phyloP scores from a whole-genome alignment of 2,888 invertebrate genomes.

The Tryphoninae sp. region DNA sequence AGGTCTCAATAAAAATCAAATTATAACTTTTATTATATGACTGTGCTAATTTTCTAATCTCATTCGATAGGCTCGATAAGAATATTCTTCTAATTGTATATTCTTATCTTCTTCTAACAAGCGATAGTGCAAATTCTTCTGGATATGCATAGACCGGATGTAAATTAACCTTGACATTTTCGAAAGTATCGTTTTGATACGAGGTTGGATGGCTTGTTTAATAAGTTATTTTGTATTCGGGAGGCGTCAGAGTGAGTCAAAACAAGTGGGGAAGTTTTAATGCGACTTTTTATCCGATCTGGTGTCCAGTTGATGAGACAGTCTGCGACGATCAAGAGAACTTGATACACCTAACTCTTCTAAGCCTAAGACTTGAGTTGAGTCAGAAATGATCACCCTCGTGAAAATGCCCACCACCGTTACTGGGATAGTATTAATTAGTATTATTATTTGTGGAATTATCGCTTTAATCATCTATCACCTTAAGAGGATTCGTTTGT shows the following conservation, averaged over 20 bases:
- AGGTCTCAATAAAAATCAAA: conserved; percentile 2
- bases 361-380: neutral
- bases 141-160: neutral
- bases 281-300: neutral
- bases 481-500: conserved; percentile 57
- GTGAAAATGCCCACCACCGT: conserved; percentile 36
- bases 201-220: neutral
- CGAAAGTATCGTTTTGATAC: neutral
- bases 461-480: conserved; percentile 60
- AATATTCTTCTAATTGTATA: too few relatives aligned
- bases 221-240: neutral
- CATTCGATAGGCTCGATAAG: neutral
- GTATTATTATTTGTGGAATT: conserved; percentile 49
- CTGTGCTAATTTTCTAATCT: neutral
- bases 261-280: neutral
- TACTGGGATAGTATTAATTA: conserved; percentile 29
- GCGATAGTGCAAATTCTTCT: neutral
- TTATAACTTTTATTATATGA: neutral
- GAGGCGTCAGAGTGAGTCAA: neutral
- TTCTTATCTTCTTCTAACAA: neutral
- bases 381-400: neutral
- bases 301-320: neutral
- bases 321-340: conserved; percentile 2
- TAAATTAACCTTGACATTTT: too few relatives aligned
- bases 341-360: conserved; percentile 4